Evolutionary conservation across 2,113 vertebrate species (phyloP), one percentile per base, ranked within the genome.

Genomic region (Lates calcarifer): DNA sequence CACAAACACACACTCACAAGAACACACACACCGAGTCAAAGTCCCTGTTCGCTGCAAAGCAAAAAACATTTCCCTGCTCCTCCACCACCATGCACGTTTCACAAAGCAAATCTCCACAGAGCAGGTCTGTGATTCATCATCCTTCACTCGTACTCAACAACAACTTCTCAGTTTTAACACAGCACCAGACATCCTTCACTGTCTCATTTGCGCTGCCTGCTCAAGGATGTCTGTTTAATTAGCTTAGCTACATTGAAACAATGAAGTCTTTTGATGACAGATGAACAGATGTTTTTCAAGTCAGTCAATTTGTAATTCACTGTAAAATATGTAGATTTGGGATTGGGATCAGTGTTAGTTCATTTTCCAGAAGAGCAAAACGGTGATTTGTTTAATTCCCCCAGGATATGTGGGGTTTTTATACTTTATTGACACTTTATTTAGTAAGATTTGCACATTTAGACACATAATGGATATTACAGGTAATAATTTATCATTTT

Each of bases 221-320:
- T 88, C 64, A 77, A 70, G 75, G 68, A 76, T 66, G 69, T 81
- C 70, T 66, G 79, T 77, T 90, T 79, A 87, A 91, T 88, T 75
- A 84, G 68, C 17, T 65, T 26, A 64, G 72, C 74, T 39, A 17
- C 14, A 28, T 37, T 58, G 47, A 62, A 58, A 71, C 79, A 74
- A 24, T 26, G 69, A 53, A 72, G 57, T 20, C 53, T 58, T 68
- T 29, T 70, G 56, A 49, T 33, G 68, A 70, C 35, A 84, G 79
- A 69, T 74, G 79, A 62, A 66, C 53, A 84, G 79, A 65, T 74
- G 79, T 83, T 77, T 35, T 60, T 71, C 43, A 28, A 83, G 57
- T 82, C 58, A 61, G 39, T 55, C 37, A 62, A 60, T 84, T 77
- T 75, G 51, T 57, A 33, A 58, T 37, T 62, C 64, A 31, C 17